Evolutionary conservation across 53 echinoderm and acorn worm species (phyloP), one percentile per base, ranked within the genome.

Genomic region (Astropecten irregularis): DNA sequence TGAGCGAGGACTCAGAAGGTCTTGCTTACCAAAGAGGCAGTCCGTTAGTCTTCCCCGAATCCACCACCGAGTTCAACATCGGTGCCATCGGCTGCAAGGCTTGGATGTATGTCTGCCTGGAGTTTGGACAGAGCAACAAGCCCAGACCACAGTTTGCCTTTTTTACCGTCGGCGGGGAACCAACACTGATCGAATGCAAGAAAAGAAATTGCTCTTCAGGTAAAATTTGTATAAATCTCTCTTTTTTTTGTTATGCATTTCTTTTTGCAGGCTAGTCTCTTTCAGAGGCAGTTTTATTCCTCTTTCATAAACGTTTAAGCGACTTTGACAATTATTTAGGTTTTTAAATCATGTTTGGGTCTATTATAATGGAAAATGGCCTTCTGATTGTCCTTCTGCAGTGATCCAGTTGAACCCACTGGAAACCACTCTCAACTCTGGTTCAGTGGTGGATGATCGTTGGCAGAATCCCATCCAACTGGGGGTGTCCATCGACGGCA

Each of bases 401-500:
- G 79, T 62, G 6, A 5, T 79, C 16, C 56, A 10, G 30, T 46
- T 79, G 16, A 79, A 79, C 38, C 79, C 79, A 62, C 32, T 79
- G 63, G 28, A 79, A 62, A 62, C 87, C 52, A 84, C 67, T 23
- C 87, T 87, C 29, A 83, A 76, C 18, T 79, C 84, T 40, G 89
- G 84, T 14, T 82, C 87, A 7, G 84, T 95, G 22, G 92, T 92
- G 0, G 92, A 89, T 35, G 82, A 87, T 2, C 81, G 90, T 19
- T 18, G 84, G 13, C 55, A 37, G 60, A 95, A 95, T 64, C 76
- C 79, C n/a, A 89, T 92, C 29, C 89, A 86, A 10, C 62, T 95
- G 77, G 66, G 73, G 21, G 90, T 95, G 49, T 79, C 89, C 2
- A 90, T 87, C 49, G 84, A 92, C 33, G 93, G 87, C 25, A 91